Percentiles rank a stretch among this genome's conserved stretches.
Conservation (phyloP, 1,140 invertebrate species). For the Trichoplusia ni region DNA sequence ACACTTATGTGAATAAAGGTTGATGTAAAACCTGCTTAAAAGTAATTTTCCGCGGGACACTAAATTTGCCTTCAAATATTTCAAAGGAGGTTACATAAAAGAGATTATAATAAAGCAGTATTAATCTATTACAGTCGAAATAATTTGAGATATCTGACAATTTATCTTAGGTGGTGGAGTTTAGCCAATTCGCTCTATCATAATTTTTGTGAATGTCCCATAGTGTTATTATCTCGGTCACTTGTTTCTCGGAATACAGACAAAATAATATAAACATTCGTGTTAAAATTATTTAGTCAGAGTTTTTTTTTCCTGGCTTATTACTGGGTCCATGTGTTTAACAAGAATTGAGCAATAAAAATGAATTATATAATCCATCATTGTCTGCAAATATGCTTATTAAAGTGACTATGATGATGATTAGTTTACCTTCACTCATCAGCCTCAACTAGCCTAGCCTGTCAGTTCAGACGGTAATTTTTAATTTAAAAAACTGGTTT, state of each 20-base stretch:
- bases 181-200: slow-evolving; percentile 16
- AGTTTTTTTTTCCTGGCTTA: too few species aligned
- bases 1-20: too few species aligned
- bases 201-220: not conserved
- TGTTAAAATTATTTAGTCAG: not conserved
- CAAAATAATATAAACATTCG: not conserved
- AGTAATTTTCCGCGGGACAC: not conserved
- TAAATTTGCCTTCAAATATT: not conserved
- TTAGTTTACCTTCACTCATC: too few species aligned
- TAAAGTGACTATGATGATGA: too few species aligned
- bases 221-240: slow-evolving; percentile 2
- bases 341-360: too few species aligned
- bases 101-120: slow-evolving; percentile 5
- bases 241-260: not conserved
- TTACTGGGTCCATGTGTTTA: too few species aligned
- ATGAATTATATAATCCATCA: too few species aligned
- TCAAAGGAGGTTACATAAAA: not conserved
- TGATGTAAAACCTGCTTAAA: not conserved
- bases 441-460: too few species aligned
- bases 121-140: slow-evolving; percentile 21
- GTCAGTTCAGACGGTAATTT: too few species aligned
- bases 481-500: too few species aligned
- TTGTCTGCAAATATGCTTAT: too few species aligned
- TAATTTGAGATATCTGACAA: not conserved
- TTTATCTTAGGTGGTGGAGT: slow-evolving; percentile 16